Evolutionary conservation across 1,140 invertebrate genomes (phyloP), one percentile per base, ranked within the genome.

Genomic region (Megalonaias nervosa): DNA sequence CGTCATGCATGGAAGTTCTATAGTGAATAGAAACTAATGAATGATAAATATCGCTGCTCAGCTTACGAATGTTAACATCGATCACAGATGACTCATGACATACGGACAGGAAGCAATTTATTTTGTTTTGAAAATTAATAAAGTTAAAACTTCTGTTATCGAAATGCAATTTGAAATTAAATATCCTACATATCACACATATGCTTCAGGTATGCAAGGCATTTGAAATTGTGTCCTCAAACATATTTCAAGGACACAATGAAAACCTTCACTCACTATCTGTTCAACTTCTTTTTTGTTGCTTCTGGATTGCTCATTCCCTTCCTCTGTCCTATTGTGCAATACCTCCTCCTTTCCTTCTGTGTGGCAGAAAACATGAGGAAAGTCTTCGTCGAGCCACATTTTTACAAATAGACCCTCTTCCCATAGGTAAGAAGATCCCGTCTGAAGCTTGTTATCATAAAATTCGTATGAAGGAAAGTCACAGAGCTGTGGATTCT

Each of bases 381-480:
- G 85, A 38, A 75, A 73, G 55, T 67, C n/a, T 48, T 48, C 6
- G 38, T 19, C 6, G 60, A 12, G 17, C 38, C 38, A 48, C 38
- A 48, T 48, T 48, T 48, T 6, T 48, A 48, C 4, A 48, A 48
- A 48, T 9, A 61, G 60, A 16, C 64, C 19, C 11, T 60, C 31
- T 48, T 77, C 38, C 6, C 17, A 60, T 62, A 67, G 71, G 9
- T 19, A 55, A 15, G 59, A 59, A 58, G 57, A 38, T 56, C 56
- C 23, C 9, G 85, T 86, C 48, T 58, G 31, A 23, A 88, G 77
- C 48, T 79, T 80, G 5, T 71, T 73, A 1, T 81, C 65, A 73
- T 89, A 89, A 77, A 89, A 89, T n/a, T 82, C 61, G 1, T 67
- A 21, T 15, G 85, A 88, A 0, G 86, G 86, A 70, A 89, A 88